Evolutionary conservation across 2,113 vertebrate genomes (phyloP).

Genomic region (Dasypus novemcinctus): DNA sequence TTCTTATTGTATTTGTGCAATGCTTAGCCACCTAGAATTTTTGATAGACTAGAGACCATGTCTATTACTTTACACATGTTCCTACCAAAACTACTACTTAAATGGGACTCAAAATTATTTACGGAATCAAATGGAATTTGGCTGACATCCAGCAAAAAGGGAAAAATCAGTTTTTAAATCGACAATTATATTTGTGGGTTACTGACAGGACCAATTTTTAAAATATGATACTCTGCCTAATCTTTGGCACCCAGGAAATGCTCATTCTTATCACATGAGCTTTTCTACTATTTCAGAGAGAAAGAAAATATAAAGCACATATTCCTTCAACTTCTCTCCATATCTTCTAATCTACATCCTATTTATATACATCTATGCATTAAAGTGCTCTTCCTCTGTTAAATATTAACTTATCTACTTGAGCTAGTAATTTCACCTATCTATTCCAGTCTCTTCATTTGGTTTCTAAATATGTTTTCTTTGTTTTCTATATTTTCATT

Average conservation of each 20-base stretch:
- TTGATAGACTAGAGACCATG: neutral
- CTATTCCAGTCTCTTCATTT: slow-evolving; percentile 26
- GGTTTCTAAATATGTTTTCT: neutral
- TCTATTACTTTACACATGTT: neutral
- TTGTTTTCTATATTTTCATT: neutral
- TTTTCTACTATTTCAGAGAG: neutral
- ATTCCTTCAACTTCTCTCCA: slow-evolving; percentile 29
- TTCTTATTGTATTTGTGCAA: neutral
- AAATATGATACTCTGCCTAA: slow-evolving; percentile 9
- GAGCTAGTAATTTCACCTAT: slow-evolving; percentile 18
- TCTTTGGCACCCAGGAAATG: slow-evolving; percentile 1
- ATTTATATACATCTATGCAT: slow-evolving; percentile 6
- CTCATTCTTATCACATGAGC: neutral
- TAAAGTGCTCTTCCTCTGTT: slow-evolving; percentile 14
- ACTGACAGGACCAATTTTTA: neutral
- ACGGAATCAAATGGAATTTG: neutral
- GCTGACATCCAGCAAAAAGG: neutral
- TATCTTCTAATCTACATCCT: slow-evolving; percentile 11
- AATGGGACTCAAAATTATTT: neutral
- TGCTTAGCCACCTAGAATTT: neutral
- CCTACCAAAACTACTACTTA: neutral
- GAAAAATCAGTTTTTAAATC: slow-evolving; percentile 7
- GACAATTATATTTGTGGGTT: neutral
- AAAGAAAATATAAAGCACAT: neutral
- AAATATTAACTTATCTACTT: slow-evolving; percentile 47